Conservation (phyloP, 2,113 vertebrate genomes). For the Hyperopisus bebe region DNA sequence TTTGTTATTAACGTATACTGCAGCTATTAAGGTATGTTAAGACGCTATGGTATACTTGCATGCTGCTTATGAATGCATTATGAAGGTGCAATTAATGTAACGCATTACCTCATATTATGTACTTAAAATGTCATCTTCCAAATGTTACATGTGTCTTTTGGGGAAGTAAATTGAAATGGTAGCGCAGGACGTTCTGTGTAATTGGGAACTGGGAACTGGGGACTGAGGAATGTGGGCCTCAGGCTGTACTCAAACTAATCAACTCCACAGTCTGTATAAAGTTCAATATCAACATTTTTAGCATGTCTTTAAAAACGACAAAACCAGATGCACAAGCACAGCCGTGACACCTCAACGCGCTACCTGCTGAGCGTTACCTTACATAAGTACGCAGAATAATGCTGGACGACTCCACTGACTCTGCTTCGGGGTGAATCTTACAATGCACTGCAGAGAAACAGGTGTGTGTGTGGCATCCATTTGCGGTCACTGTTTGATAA, state of each 20-base stretch:
- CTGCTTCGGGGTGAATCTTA: not conserved
- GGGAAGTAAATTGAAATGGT: not conserved
- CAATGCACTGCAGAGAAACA: not conserved
- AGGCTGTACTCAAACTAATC: not conserved
- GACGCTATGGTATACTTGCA: not conserved
- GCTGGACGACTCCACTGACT: not conserved
- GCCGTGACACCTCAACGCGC: not conserved
- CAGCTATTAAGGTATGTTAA: not conserved
- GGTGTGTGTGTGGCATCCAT: not conserved
- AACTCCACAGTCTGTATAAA: not conserved
- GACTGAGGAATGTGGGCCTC: not conserved
- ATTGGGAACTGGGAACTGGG: not conserved
- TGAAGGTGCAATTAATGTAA: not conserved
- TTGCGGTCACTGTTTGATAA: not conserved
- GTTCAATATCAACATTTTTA: not conserved
- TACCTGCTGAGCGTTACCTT: not conserved
- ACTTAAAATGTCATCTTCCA: not conserved
- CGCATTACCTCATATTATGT: not conserved
- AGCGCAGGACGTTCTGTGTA: not conserved
- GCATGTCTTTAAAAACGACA: not conserved
- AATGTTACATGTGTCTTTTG: not conserved
- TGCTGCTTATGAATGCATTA: not conserved
- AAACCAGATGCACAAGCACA: not conserved
- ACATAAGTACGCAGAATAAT: not conserved
- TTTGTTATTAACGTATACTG: too few species aligned